A percentile compares a stretch with the other conserved stretches of the same genome.
Evolutionary conservation across 2,113 vertebrate species (phyloP).

Genomic region (Gadus chalcogrammus): DNA sequence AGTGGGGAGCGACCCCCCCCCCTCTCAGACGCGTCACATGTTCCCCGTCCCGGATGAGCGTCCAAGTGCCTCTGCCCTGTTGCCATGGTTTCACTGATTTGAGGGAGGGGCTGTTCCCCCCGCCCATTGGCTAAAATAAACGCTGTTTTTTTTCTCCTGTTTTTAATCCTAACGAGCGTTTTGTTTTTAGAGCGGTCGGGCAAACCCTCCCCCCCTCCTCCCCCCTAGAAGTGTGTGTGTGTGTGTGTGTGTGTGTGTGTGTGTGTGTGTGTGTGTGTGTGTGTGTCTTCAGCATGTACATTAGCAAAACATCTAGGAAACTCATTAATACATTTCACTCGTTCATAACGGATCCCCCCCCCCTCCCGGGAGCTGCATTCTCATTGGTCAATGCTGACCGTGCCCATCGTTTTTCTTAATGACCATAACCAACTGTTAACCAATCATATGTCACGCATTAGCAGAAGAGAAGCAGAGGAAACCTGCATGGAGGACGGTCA

Average conservation of each 20-base stretch:
- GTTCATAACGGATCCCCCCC: conserved; percentile 32
- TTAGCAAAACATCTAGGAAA: conserved; percentile 45
- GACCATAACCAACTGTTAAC: conserved; percentile 41
- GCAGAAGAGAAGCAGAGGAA: conserved; percentile 14
- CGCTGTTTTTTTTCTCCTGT: conserved; percentile 33
- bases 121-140: conserved; percentile 48
- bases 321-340: conserved; percentile 30
- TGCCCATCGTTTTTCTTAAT: conserved; percentile 30
- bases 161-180: conserved; percentile 24
- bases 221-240: conserved; percentile 16
- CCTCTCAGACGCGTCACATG: conserved; percentile 14
- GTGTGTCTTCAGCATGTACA: conserved; percentile 53
- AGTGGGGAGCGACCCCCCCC: conserved; percentile 42
- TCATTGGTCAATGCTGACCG: conserved; percentile 46
- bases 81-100: conserved; percentile 36
- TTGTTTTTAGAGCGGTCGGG: too few relatives aligned
- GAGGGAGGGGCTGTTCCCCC: conserved; percentile 22
- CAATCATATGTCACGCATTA: conserved; percentile 51
- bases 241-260: neutral
- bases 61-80: conserved; percentile 65
- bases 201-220: too few relatives aligned
- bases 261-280: conserved; percentile 17
- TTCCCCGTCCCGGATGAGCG: conserved; percentile 38
- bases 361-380: neutral
- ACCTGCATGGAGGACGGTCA: conserved; percentile 56